These are phyloP conservation scores for Momotus momota DNA, from an alignment of 2,797 vertebrate genomes.

Conservation along the genomic window DNA sequence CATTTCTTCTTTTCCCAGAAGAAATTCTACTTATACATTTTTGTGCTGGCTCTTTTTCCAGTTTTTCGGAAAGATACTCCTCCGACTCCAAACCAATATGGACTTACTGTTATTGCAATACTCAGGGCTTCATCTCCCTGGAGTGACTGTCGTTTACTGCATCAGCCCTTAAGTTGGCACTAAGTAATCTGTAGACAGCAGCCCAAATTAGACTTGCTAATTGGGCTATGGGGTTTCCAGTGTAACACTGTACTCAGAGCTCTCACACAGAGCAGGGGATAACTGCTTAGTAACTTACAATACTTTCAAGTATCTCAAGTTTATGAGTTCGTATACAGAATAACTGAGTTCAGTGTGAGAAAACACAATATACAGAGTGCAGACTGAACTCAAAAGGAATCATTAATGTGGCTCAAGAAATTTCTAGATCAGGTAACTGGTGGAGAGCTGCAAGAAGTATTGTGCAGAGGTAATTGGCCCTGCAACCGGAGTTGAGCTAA, in stretches of 20 bases:
- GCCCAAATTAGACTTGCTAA: neutral
- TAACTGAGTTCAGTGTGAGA: neutral
- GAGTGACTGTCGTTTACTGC: neutral
- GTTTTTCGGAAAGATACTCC: neutral
- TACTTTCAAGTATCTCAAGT: neutral
- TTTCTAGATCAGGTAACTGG: neutral
- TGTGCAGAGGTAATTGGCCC: constrained; percentile 34
- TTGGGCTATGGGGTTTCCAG: neutral
- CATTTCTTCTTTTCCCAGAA: neutral
- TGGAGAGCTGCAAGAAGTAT: constrained; percentile 31
- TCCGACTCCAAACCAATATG: neutral
- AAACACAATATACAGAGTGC: neutral
- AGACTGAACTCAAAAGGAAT: constrained; percentile 15
- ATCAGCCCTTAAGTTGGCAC: neutral
- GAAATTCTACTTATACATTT: neutral
- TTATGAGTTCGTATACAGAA: neutral
- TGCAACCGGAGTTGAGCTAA: constrained; percentile 19
- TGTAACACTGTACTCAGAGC: neutral
- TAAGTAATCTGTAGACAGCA: neutral
- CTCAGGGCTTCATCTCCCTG: neutral
- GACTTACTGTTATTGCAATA: neutral
- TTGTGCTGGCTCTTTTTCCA: neutral
- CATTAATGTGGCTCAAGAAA: constrained; percentile 45
- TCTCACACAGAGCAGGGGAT: neutral
- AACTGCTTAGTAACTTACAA: neutral